phyloP scores from a whole-genome alignment of 2,113 vertebrate genomes.

The Paradisaea rubra region DNA sequence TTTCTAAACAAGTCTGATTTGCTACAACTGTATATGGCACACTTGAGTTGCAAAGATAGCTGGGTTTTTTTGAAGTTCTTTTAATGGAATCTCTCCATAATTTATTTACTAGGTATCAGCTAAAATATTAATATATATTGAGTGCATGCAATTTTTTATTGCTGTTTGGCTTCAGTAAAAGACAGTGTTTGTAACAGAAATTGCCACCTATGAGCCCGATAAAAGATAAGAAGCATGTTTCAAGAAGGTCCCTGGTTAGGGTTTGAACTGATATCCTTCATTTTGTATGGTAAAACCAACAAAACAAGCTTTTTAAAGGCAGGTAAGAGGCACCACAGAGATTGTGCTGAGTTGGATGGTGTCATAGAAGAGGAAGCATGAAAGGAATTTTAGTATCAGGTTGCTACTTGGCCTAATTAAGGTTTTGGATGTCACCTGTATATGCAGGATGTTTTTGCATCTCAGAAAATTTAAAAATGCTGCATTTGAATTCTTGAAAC shows the following conservation, averaged over 20 bases:
- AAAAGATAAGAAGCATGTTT: not conserved
- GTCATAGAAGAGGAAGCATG: not conserved
- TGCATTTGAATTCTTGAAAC: not conserved
- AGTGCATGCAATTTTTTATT: not conserved
- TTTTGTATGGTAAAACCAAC: not conserved
- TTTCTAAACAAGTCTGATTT: not conserved
- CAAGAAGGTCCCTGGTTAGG: not conserved
- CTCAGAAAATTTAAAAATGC: not conserved
- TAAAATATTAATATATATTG: not conserved
- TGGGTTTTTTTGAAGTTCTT: not conserved
- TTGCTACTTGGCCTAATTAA: not conserved
- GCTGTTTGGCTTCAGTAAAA: not conserved
- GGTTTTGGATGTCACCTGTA: not conserved
- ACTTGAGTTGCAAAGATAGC: not conserved
- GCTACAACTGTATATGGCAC: not conserved
- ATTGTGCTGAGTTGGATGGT: not conserved
- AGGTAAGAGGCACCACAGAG: not conserved
- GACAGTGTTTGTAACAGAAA: not conserved
- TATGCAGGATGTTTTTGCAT: not conserved
- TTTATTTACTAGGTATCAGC: not conserved
- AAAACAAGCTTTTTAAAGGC: not conserved
- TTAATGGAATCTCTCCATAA: not conserved
- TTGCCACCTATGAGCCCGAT: not conserved
- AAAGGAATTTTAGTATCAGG: not conserved
- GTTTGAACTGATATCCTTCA: not conserved